Base-by-base conservation (phyloP, 2,888 invertebrate species). In the Callimorpha dominula region DNA sequence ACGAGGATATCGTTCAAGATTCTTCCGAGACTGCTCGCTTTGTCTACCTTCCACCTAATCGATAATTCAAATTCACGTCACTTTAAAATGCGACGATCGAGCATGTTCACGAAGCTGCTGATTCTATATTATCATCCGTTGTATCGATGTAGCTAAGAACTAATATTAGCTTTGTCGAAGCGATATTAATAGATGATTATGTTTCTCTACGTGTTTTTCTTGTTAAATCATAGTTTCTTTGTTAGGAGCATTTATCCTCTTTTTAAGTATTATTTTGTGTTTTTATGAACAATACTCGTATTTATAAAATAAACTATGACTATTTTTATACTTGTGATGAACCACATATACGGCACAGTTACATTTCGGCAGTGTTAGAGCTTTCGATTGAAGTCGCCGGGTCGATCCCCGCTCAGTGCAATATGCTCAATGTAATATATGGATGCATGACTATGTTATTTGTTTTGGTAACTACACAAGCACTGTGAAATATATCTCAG, bases 1-100 rank as follows among this genome's bases (percentile, higher is more conserved):
- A 83, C 77, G 78, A 75, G 79, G 76, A 83, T 79, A 86, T 87
- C 82, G 85, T 82, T 85, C 85, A 86, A 86, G 85, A 86, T 86
- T 86, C 86, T 87, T 86, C 77, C 74, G 76, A 82, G 79, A 81
- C 80, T 84, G 81, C 81, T 77, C 83, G 78, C 88, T 90, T 90
- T 90, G 91, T 90, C 89, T 89, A 83, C 85, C 82, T 85, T 80
- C 60, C 71, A 83, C 74, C 83, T 88, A 84, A 88, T 90, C 89
- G 90, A 89, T 88, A 89, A 87, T 89, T 88, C 85, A 84, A 87
- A 88, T 88, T 85, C 89, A 89, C 90, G 85, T 86, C 89, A 89
- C 88, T 89, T 84, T 78, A 78, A 81, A 77, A 79, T 77, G 77
- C 77, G 75, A 81, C 77, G 77, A 43, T 43, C 75, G 69, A 73